phyloP scores from a whole-genome alignment of 2,113 vertebrate genomes.

The Megalops atlanticus region DNA sequence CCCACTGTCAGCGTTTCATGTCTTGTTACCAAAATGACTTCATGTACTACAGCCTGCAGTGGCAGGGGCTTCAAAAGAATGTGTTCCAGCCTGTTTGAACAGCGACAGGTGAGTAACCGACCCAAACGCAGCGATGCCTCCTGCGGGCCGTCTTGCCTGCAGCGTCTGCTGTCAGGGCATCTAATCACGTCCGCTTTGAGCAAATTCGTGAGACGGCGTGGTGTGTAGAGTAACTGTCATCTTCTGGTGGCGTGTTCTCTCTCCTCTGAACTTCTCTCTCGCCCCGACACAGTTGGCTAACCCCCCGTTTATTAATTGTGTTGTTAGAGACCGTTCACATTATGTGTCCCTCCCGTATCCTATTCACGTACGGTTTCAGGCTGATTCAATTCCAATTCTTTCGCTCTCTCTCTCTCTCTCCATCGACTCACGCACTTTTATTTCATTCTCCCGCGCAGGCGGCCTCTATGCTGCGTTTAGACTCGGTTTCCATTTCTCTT shows the following conservation, averaged over 20 bases:
- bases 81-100: neutral
- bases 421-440: neutral
- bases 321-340: neutral
- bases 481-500: conserved; percentile 32
- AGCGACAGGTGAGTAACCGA: neutral
- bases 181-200: neutral
- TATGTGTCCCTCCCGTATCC: conserved; percentile 37
- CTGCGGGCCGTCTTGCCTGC: too few species aligned
- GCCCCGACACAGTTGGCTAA: neutral
- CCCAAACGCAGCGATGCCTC: neutral
- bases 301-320: neutral
- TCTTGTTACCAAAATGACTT: neutral
- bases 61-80: too few species aligned
- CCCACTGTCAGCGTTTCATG: neutral
- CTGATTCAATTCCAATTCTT: conserved; percentile 36
- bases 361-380: conserved; percentile 24
- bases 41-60: neutral
- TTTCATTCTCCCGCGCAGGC: conserved; percentile 23
- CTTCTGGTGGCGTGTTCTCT: neutral
- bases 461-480: conserved; percentile 39
- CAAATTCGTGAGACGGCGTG: neutral
- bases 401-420: conserved; percentile 26
- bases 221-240: neutral
- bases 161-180: too few species aligned
- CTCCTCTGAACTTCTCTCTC: neutral